phyloP scores from a whole-genome alignment of 2,888 invertebrate species.

The Agrypnus murinus region DNA sequence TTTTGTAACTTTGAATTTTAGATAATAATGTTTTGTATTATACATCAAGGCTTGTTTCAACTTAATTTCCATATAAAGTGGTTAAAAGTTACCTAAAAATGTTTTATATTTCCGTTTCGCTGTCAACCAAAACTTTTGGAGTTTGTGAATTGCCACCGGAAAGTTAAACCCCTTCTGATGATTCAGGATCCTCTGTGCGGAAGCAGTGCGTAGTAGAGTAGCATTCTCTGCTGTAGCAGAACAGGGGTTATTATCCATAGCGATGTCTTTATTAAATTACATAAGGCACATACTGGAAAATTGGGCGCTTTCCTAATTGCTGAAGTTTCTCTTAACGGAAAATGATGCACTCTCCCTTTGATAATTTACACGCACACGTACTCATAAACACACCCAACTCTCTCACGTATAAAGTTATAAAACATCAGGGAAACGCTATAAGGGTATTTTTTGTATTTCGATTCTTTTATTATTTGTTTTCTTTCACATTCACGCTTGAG shows the following conservation, averaged over 20 bases:
- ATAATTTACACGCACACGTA: conserved; percentile 7
- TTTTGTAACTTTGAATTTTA: no score
- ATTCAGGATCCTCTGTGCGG: conserved; percentile 32
- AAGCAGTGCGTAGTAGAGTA: conserved; percentile 33
- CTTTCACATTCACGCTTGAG: no score
- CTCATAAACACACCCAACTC: no score
- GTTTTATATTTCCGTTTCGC: conserved; percentile 42
- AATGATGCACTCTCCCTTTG: conserved; percentile 23
- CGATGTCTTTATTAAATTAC: conserved; percentile 46
- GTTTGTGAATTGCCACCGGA: conserved; percentile 42
- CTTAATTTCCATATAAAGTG: conserved; percentile 37
- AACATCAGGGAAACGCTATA: no score
- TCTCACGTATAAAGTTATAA: neutral
- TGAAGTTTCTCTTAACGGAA: conserved; percentile 35
- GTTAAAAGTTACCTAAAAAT: conserved; percentile 37
- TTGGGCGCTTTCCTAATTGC: conserved; percentile 44
- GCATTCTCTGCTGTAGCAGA: conserved; percentile 39
- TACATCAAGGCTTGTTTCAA: neutral
- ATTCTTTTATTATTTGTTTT: no score
- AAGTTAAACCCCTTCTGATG: conserved; percentile 25
- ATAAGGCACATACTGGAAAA: conserved; percentile 45
- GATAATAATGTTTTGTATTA: conserved; percentile 12
- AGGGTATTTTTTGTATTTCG: no score
- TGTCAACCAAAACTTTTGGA: conserved; percentile 31
- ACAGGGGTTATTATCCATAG: conserved; percentile 38